Base-by-base conservation (phyloP, 2,888 invertebrate species). In the Drosophila paucipuncta region DNA sequence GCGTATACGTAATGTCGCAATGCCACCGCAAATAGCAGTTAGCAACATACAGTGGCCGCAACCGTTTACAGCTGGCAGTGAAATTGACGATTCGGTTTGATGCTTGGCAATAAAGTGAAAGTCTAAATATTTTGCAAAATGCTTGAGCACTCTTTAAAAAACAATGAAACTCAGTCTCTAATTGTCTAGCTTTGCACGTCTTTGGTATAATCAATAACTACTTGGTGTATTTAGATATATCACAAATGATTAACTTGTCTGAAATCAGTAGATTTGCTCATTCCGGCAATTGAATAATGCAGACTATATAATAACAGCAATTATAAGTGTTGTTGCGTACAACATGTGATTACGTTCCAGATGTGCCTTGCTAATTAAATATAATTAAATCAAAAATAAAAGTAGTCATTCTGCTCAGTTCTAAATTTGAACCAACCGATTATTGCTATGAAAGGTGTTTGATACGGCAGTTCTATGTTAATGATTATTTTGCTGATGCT, bases 1-100 rank as follows among this genome's bases (percentile, higher is more conserved):
- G 73, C 76, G 62, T 69, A 66, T 63, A 65, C 70, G 63, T 57
- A 76, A 55, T 58, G 59, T 35, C 33, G 33, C 37, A 63, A 58
- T 41, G 50, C 28, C 54, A 66, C 49, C 35, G 35, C 49, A 70
- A 50, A 43, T 25, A 39, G 58, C 52, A 55, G 22, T 41, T 28
- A 57, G 39, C 68, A 67, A 22, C 47, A 47, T 33, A 31, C 49
- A 33, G 39, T 41, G 49, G 35, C 68, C 39, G 30, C 68, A 39
- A 41, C 68, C 35, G 68, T 50, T 41, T 37, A 43, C 37, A 37
- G 33, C 33, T 39, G 52, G 25, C 39, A 16, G 37, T 39, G 43
- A 66, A 70, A 70, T 69, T 25, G 7, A 9, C 13, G 7, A 47
- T 47, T 47, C 16, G 16, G 7, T 47, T 25, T 16, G 7, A 16